Percentiles rank a stretch among this genome's conserved stretches.
These are phyloP conservation scores for Samia ricini DNA, from an alignment of 1,140 invertebrate species.

Conservation along the genomic window DNA sequence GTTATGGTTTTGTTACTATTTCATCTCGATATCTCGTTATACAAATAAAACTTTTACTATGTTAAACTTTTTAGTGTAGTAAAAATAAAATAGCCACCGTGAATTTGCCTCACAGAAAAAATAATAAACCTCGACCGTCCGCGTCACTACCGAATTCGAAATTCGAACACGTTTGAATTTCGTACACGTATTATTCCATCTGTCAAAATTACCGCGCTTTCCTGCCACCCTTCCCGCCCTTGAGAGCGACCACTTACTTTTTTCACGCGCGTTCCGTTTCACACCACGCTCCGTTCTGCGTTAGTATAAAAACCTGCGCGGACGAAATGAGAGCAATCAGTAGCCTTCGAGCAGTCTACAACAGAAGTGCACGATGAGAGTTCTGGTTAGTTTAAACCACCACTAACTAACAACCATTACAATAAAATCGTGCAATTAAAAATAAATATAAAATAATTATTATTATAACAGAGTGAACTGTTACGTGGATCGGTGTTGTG, in stretches of 20 bases:
- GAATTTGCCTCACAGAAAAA: background rate
- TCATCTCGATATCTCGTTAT: background rate
- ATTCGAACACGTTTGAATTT: conserved; percentile 1
- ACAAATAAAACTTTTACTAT: background rate
- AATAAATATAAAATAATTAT: background rate
- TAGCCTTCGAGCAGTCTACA: conserved; percentile 73
- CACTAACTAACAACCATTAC: background rate
- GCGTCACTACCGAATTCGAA: background rate
- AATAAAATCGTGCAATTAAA: conserved; percentile 6
- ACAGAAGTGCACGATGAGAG: conserved; percentile 76
- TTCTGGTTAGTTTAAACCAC: conserved; percentile 66
- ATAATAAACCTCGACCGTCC: background rate
- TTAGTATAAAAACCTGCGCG: conserved; percentile 62
- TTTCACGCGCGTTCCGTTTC: conserved; percentile 64
- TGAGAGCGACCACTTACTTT: conserved; percentile 70
- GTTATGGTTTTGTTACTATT: background rate
- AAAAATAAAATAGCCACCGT: background rate
- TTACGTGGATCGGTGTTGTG: conserved; percentile 41
- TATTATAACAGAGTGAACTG: background rate
- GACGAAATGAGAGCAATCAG: conserved; percentile 70
- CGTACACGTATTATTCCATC: conserved; percentile 14
- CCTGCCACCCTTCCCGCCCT: conserved; percentile 49
- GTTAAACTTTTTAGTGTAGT: background rate
- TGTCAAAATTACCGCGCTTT: conserved; percentile 29
- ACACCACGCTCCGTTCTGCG: conserved; percentile 44